Evolutionary conservation across 1,140 invertebrate genomes (phyloP).

Genomic region (Aphelinus atriplicis): DNA sequence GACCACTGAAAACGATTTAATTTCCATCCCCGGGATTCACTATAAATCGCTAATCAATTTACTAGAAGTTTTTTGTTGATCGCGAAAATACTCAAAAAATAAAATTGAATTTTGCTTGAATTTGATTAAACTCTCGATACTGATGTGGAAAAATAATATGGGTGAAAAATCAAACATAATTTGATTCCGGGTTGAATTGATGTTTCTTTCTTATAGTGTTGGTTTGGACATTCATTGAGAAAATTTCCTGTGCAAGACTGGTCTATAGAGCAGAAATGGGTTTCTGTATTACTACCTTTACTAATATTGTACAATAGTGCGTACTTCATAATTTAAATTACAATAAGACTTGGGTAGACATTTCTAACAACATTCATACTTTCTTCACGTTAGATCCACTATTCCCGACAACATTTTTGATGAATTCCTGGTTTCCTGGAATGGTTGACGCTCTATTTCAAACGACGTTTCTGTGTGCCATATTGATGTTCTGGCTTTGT

Average conservation of each 20-base stretch:
- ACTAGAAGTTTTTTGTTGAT: too few species aligned
- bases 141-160: too few species aligned
- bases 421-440: constrained; percentile 90
- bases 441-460: constrained; percentile 91
- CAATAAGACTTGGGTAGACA: neutral
- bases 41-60: too few species aligned
- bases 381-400: constrained; percentile 80
- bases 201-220: constrained; percentile 75
- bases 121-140: too few species aligned
- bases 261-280: constrained; percentile 98
- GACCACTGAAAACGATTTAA: too few species aligned
- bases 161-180: too few species aligned
- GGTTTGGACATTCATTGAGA: constrained; percentile 88
- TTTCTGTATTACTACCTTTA: constrained; percentile 88
- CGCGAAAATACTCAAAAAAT: too few species aligned
- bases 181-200: too few species aligned
- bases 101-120: too few species aligned
- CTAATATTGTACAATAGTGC: constrained; percentile 93
- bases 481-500: constrained; percentile 94
- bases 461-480: constrained; percentile 85
- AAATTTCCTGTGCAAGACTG: constrained; percentile 92
- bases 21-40: too few species aligned
- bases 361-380: too few species aligned
- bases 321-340: constrained; percentile 45
- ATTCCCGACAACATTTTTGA: constrained; percentile 89